A percentile compares a stretch with the other conserved stretches of the same genome.
phyloP scores from a whole-genome alignment of 2,113 vertebrate genomes.

The Circaetus gallicus region DNA sequence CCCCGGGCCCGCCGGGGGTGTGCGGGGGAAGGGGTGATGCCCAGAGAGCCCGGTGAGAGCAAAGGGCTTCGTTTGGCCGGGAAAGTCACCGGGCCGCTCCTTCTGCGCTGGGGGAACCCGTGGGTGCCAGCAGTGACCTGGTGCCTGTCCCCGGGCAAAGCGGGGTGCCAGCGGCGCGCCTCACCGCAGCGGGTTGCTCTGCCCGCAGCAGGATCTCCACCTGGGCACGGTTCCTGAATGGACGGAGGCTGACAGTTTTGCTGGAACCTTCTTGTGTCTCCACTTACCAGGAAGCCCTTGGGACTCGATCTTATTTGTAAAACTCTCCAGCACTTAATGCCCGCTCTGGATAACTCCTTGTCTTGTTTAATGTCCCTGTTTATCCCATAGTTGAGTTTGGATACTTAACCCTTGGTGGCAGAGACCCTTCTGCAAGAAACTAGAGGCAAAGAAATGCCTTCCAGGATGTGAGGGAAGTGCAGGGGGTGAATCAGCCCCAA shows the following conservation, averaged over 20 bases:
- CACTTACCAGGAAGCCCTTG: neutral
- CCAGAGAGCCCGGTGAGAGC: no score
- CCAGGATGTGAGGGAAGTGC: neutral
- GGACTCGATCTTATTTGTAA: neutral
- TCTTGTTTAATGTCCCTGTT: neutral
- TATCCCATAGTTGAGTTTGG: neutral
- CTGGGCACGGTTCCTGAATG: fast-evolving
- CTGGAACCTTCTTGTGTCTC: neutral
- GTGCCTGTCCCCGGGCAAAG: fast-evolving
- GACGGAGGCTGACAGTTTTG: neutral
- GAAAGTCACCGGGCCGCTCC: no score
- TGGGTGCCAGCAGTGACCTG: fast-evolving
- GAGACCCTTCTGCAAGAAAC: neutral
- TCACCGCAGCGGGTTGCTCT: neutral
- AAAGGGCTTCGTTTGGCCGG: no score
- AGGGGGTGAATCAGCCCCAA: neutral
- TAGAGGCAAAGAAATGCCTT: neutral
- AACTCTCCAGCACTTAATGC: neutral
- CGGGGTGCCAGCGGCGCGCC: fast-evolving
- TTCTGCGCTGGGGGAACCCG: neutral
- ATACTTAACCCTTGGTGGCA: neutral
- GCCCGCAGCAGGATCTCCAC: neutral
- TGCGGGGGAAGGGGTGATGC: no score
- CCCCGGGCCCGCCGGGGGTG: no score
- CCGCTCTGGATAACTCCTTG: neutral